Percentiles rank a stretch among this genome's conserved stretches.
Conservation (phyloP, 2,888 invertebrate genomes). For the Ellobium chinense region DNA sequence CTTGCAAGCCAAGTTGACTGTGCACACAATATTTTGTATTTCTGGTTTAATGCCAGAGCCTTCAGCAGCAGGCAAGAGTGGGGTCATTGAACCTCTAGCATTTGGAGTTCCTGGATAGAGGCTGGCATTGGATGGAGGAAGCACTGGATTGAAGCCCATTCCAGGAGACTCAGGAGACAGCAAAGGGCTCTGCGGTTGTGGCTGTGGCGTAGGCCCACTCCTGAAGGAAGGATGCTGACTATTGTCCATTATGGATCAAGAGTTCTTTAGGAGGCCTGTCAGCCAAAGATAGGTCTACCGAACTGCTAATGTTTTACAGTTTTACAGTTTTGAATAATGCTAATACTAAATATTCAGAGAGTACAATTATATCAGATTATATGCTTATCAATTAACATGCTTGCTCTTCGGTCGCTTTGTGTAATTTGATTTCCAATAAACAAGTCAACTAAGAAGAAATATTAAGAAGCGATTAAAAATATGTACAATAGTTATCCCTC, state of each 20-base stretch:
- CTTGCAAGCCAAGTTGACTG: constrained; percentile 95
- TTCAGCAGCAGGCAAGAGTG: constrained; percentile 83
- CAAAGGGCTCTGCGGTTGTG: constrained; percentile 69
- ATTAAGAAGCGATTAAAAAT: no score
- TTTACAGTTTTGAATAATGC: no score
- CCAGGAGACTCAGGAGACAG: constrained; percentile 70
- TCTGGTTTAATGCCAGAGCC: constrained; percentile 96
- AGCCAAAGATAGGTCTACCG: background rate
- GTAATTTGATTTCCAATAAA: no score
- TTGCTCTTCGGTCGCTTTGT: no score
- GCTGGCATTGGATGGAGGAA: constrained; percentile 74
- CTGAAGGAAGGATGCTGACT: constrained; percentile 57
- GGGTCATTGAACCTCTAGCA: constrained; percentile 87
- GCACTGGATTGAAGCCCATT: constrained; percentile 66
- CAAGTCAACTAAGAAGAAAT: no score
- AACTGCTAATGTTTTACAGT: no score
- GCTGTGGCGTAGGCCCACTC: constrained; percentile 63
- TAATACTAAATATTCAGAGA: no score
- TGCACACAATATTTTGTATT: constrained; percentile 97
- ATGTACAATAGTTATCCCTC: no score
- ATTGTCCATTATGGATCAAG: constrained; percentile 45
- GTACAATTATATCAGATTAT: no score
- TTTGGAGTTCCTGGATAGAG: constrained; percentile 73
- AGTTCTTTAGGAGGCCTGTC: background rate
- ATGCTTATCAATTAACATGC: no score